Evolutionary conservation across 1,140 invertebrate genomes (phyloP).

Genomic region (Drosophila sp.): DNA sequence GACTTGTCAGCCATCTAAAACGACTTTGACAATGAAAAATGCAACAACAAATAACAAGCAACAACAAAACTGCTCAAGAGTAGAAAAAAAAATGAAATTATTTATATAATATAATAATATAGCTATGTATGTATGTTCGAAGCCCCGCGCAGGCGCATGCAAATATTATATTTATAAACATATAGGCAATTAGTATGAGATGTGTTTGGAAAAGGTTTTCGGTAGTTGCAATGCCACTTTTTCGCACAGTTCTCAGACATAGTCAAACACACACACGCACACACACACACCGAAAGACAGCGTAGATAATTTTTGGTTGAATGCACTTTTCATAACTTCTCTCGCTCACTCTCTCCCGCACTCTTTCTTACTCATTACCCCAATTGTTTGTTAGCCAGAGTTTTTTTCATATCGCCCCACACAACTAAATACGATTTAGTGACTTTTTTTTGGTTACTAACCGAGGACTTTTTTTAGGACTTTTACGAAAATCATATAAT

Average conservation of each 20-base stretch:
- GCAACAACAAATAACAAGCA: slow-evolving; percentile 16
- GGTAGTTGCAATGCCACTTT: background rate
- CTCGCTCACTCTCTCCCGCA: background rate
- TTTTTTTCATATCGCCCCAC: background rate
- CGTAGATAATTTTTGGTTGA: slow-evolving; percentile 64
- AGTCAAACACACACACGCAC: background rate
- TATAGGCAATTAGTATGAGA: background rate
- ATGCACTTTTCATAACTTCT: slow-evolving; percentile 70
- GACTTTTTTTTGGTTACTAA: too few relatives aligned
- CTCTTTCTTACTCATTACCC: background rate
- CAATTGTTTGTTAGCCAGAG: background rate
- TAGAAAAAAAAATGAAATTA: slow-evolving; percentile 22
- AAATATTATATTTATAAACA: background rate
- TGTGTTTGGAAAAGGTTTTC: background rate
- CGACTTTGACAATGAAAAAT: slow-evolving; percentile 64
- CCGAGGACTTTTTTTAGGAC: too few relatives aligned
- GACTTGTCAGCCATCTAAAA: slow-evolving; percentile 53
- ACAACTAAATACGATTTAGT: too few relatives aligned
- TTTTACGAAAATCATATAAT: too few relatives aligned
- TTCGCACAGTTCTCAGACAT: background rate
- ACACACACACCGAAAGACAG: background rate
- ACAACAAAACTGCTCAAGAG: slow-evolving; percentile 15
- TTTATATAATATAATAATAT: slow-evolving; percentile 13
- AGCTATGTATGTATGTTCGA: background rate
- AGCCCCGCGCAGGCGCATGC: slow-evolving; percentile 12